Evolutionary conservation across 2,797 vertebrate genomes (phyloP), one percentile per base, ranked within the genome.

Genomic region (Epinephelus coioides): DNA sequence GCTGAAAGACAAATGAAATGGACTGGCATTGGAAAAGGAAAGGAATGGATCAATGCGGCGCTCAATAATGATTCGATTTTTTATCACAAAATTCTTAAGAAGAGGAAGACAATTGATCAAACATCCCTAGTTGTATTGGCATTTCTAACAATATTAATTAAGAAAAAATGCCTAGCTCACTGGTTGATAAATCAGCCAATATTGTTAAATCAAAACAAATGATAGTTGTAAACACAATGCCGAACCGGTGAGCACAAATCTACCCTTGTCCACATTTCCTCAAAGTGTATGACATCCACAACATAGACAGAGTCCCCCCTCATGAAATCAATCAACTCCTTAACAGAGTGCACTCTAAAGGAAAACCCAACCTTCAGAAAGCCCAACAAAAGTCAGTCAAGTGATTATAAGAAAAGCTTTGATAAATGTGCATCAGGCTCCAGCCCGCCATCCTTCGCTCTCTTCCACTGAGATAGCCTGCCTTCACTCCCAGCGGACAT

Each of bases 61-160:
- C 93, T 97, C 95, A 81, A 96, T 96, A 89, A 75, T 3, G 15
- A 87, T 95, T 95, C 89, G 92, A 96, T 96, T 96, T 95, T 91
- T 95, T 95, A 95, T 95, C 90, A 92, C 92, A 94, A 93, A 96
- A 95, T 91, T 94, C 92, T 94, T 87, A 94, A 81, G 77, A 79
- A 95, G 92, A 95, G 93, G 91, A 96, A 94, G 95, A 92, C 88
- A 69, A 95, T 94, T 95, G 94, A 96, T 96, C 95, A 95, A 94
- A 91, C 61, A 85, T 88, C 84, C 83, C 91, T 61, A 77, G 90
- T 84, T 87, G 78, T 92, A 95, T 92, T 91, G 95, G 90, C 94
- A 96, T 91, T 95, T 95, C 92, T 94, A 95, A 94, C 95, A 94
- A 95, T 95, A 95, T 95, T 96, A 96, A 96, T 96, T 96, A 96